A percentile compares a stretch with the other conserved stretches of the same genome.
Evolutionary conservation across 2,888 invertebrate genomes (phyloP).

Genomic region (Hypsopygia costalis): DNA sequence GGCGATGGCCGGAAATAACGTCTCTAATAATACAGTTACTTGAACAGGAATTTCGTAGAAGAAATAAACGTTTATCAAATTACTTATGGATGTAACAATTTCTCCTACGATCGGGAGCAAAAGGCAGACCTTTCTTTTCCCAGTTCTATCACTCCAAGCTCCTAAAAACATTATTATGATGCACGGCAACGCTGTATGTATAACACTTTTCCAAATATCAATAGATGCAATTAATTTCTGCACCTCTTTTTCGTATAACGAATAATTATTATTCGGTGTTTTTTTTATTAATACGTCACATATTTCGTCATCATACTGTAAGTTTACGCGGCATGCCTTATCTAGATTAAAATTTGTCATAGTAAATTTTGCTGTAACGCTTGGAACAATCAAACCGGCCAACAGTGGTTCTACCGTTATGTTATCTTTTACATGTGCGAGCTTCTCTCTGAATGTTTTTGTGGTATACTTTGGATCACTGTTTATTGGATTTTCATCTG

Average conservation of each 20-base stretch:
- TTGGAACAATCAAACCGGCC: slow-evolving; percentile 86
- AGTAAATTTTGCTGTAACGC: slow-evolving; percentile 85
- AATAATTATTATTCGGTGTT: slow-evolving; percentile 69
- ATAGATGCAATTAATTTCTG: slow-evolving; percentile 80
- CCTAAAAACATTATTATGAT: slow-evolving; percentile 81
- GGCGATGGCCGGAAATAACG: slow-evolving; percentile 71
- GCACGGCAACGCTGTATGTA: slow-evolving; percentile 78
- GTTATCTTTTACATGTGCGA: slow-evolving; percentile 63
- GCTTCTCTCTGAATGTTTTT: slow-evolving; percentile 51
- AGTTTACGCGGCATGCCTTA: slow-evolving; percentile 67
- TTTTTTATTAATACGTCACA: slow-evolving; percentile 60
- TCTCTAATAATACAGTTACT: slow-evolving; percentile 74
- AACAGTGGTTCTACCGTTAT: slow-evolving; percentile 87
- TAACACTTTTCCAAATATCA: slow-evolving; percentile 77
- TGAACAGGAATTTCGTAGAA: slow-evolving; percentile 80
- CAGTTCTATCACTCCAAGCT: slow-evolving; percentile 82
- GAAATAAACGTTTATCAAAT: slow-evolving; percentile 78
- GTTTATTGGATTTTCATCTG: slow-evolving; percentile 62
- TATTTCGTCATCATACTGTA: slow-evolving; percentile 52
- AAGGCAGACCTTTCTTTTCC: slow-evolving; percentile 78
- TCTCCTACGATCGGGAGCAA: slow-evolving; percentile 79
- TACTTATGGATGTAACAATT: slow-evolving; percentile 67
- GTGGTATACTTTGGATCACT: slow-evolving; percentile 40
- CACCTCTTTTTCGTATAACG: slow-evolving; percentile 82
- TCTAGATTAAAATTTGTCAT: slow-evolving; percentile 75